These are phyloP conservation scores for Aphaenogaster rudis DNA, from an alignment of 1,140 invertebrate genomes.

Conservation along the genomic window DNA sequence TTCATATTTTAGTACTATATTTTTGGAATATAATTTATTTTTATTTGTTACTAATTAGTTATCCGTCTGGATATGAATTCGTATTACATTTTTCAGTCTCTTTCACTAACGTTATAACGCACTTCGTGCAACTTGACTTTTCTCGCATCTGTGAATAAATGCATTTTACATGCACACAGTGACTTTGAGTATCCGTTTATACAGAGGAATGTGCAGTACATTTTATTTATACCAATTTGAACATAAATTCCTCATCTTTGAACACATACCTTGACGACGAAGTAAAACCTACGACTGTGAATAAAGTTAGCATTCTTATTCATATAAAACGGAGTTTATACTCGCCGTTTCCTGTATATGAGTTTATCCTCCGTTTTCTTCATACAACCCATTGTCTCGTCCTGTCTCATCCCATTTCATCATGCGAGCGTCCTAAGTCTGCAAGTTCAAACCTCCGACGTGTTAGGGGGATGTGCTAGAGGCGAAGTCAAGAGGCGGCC, in stretches of 20 bases:
- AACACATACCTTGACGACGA: not conserved
- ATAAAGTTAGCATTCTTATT: slow-evolving; percentile 51
- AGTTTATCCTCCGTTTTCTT: slow-evolving; percentile 56
- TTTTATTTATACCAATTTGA: slow-evolving; percentile 56
- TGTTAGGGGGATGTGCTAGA: slow-evolving; percentile 19
- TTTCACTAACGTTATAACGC: not conserved
- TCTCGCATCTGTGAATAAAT: not conserved
- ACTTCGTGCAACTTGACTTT: not conserved
- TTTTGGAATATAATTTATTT: not conserved
- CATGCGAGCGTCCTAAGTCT: slow-evolving; percentile 46
- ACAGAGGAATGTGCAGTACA: slow-evolving; percentile 5
- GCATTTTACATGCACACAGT: not conserved
- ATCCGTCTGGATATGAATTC: not conserved
- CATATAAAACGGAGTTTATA: slow-evolving; percentile 47
- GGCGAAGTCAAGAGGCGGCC: slow-evolving; percentile 65
- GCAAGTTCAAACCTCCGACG: slow-evolving; percentile 54
- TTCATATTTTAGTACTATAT: not conserved
- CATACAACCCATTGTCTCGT: slow-evolving; percentile 26
- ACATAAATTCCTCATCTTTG: slow-evolving; percentile 16
- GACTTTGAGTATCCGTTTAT: slow-evolving; percentile 14
- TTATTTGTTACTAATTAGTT: not conserved
- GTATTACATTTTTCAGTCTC: not conserved
- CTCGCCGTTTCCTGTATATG: slow-evolving; percentile 25
- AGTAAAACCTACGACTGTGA: slow-evolving; percentile 12
- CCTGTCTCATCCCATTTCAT: slow-evolving; percentile 51